A percentile compares a stretch with the other conserved stretches of the same genome.
Conservation (phyloP, 1,140 invertebrate genomes). For the Leptoteleia sp. region DNA sequence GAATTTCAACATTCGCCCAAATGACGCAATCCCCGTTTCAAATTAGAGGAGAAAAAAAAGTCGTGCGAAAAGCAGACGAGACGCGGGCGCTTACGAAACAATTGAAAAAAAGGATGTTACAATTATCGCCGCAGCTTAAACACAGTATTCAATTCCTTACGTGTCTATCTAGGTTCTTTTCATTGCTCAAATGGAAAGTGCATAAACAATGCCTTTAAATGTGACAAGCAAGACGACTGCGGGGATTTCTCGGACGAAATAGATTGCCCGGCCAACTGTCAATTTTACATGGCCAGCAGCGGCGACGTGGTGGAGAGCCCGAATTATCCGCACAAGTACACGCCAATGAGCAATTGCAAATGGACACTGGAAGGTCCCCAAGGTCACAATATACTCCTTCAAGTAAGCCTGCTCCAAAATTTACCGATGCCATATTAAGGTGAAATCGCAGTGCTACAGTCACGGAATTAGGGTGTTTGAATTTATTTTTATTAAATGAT, state of each 20-base stretch:
- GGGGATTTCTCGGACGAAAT: slow-evolving; percentile 95
- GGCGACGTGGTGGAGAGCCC: slow-evolving; percentile 97
- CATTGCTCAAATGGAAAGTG: slow-evolving; percentile 96
- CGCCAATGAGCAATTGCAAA: slow-evolving; percentile 94
- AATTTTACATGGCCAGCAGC: slow-evolving; percentile 95
- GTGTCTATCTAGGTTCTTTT: slow-evolving; percentile 85
- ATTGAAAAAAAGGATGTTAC: slow-evolving; percentile 9
- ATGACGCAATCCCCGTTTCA: no score
- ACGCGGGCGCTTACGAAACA: slow-evolving; percentile 6
- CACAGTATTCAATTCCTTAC: slow-evolving; percentile 27
- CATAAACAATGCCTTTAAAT: slow-evolving; percentile 93
- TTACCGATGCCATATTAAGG: no score
- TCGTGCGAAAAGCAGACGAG: no score
- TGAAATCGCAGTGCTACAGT: no score
- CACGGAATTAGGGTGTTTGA: no score
- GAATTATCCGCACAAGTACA: slow-evolving; percentile 96
- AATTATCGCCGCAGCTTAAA: slow-evolving; percentile 17
- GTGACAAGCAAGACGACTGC: slow-evolving; percentile 96
- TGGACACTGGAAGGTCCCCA: slow-evolving; percentile 98
- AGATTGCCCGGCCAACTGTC: slow-evolving; percentile 92
- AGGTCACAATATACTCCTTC: slow-evolving; percentile 94
- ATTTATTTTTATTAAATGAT: no score
- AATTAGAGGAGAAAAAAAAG: no score
- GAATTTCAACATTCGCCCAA: no score
- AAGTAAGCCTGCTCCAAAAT: no score